A percentile compares a stretch with the other conserved stretches of the same genome.
Conservation (phyloP, 1,140 invertebrate species). For the Ceratina japonica region DNA sequence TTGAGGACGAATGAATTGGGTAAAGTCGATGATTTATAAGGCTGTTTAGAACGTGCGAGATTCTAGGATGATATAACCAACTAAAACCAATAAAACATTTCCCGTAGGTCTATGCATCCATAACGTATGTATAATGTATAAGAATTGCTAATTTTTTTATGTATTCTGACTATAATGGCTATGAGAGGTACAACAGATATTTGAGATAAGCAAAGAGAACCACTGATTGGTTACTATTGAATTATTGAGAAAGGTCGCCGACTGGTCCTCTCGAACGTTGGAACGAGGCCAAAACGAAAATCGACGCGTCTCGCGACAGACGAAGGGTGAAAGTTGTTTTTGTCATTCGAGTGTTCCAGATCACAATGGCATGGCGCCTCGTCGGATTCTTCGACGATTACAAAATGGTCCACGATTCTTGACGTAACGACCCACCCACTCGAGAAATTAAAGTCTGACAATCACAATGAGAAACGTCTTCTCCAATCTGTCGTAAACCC, state of each 20-base stretch:
- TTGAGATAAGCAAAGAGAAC: constrained; percentile 10
- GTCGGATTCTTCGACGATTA: constrained; percentile 19
- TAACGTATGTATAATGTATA: no score
- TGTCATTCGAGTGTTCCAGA: constrained; percentile 37
- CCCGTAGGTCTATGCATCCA: no score
- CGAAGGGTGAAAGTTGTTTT: constrained; percentile 47
- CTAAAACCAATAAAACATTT: no score
- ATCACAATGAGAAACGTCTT: not conserved
- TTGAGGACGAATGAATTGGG: no score
- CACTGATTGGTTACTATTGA: constrained; percentile 2
- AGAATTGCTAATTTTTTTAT: no score
- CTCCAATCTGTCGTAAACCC: not conserved
- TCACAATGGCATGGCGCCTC: constrained; percentile 18
- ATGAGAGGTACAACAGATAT: no score
- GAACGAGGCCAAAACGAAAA: constrained; percentile 49
- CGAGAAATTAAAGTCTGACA: not conserved
- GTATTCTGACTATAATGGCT: no score
- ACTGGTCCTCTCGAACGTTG: constrained; percentile 20
- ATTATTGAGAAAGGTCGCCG: constrained; percentile 47
- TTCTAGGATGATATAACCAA: no score
- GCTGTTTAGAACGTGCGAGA: no score
- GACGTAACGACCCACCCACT: not conserved
- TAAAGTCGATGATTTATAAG: no score
- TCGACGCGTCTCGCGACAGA: not conserved
- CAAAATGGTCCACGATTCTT: not conserved